Base-by-base conservation (phyloP, 2,113 vertebrate species). In the Platanista minor region DNA sequence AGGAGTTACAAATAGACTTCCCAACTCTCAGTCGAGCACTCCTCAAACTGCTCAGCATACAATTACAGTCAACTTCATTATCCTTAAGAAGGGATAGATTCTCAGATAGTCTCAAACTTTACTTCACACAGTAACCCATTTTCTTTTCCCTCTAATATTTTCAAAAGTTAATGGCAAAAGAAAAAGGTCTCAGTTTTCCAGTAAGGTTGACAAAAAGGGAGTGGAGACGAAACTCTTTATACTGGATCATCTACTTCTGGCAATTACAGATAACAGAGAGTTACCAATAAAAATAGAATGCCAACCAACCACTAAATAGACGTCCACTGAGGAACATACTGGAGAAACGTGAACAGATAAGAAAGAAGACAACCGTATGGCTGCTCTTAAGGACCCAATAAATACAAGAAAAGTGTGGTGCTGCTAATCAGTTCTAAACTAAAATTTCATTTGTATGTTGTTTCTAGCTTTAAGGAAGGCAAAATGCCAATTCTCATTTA, bases 341-440 rank as follows among this genome's bases (percentile, higher is more conserved):
- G 90, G 59, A 92, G 66, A 77, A 82, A 83, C 0, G 11, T 36
- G 90, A 95, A 72, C 64, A n/a, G 74, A 90, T 39, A 91, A 49
- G 62, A 72, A n/a, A 67, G 59, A 92, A 87, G 83, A 74, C 61
- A 71, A 78, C 90, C 90, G 96, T 84, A 85, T 74, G 96, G 97
- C 94, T 92, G 92, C 61, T 97, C 85, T 78, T 92, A 95, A 96
- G 46, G 87, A 62, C 77, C 87, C 92, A 84, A 88, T 96, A 95
- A 95, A 96, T 78, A 90, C 18, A 49, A 92, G 87, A 39, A n/a
- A 57, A 93, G 80, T 20, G 62, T 9, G 27, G 75, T 1, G 9
- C 59, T 52, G 57, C 66, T 66, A 67, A 71, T 57, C 46, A 29
- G 66, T 74, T 75, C 71, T 23, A 29, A 39, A 88, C 87, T 18